Evolutionary conservation across 1,140 invertebrate genomes (phyloP), one percentile per base, ranked within the genome.

Genomic region (Samia ricini): DNA sequence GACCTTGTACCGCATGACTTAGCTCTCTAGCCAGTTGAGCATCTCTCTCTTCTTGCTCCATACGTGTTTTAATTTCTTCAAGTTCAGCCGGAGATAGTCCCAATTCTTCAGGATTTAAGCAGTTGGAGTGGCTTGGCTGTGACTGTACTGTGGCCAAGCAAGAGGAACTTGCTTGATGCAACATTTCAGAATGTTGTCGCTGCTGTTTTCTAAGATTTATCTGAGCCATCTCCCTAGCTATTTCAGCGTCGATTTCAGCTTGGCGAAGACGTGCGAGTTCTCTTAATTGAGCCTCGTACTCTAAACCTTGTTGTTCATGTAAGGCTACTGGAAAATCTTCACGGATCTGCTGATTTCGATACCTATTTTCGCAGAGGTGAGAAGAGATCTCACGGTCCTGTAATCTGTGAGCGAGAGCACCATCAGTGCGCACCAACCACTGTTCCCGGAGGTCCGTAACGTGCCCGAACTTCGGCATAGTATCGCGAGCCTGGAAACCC

Each of bases 391-490:
- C 97, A 90, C 98, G 93, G 80, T 96, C 95, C 87, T 99, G 98
- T 12, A 98, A 91, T 61, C 94, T 93, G 86, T 98, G 95, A 5
- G 97, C 97, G 68, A 98, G 88, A 8, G 96, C 97, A 52, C 96
- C 95, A 89, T 99, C 98, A 87, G 98, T 96, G 73, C 97, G 94
- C 49, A 98, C 95, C 66, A 97, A 91, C 97, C 97, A 99, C 91
- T 98, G 84, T 64, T 90, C 85, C 15, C 87, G 74, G 7, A 90
- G 68, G 50, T 88, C 88, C 3, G 84, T 88, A 51, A 90, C 88
- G 59, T 84, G 88, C 24, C 88, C 85, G 22, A 86, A 76, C 68
- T 90, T 90, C 15, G 88, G 88, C 85, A 90, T 88, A n/a, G 88
- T 90, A 63, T 88, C 85, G 52, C 76, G 82, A 26, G 84, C 62